Conservation (phyloP, 1,140 invertebrate genomes). For the Drosophila nasuta region DNA sequence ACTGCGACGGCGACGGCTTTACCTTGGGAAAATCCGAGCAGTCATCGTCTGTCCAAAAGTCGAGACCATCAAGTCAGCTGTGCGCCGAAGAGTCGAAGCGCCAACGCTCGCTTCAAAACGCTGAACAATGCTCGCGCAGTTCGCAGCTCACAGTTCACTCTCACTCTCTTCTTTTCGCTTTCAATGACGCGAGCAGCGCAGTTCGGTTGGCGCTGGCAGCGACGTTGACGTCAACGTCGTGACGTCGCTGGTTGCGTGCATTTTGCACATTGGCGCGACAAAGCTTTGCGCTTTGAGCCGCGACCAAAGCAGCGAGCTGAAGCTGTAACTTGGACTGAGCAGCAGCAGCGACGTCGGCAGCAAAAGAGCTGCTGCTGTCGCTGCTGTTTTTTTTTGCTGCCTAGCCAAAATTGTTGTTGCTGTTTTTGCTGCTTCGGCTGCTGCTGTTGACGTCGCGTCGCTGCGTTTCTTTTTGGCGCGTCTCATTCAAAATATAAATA, state of each 20-base stretch:
- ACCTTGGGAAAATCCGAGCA: constrained; percentile 82
- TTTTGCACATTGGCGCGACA: constrained; percentile 69
- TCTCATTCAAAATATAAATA: constrained; percentile 84
- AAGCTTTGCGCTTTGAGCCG: constrained; percentile 40
- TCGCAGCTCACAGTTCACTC: constrained; percentile 52
- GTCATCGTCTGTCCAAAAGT: constrained; percentile 63
- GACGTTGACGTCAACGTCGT: constrained; percentile 28
- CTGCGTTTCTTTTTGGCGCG: constrained; percentile 59
- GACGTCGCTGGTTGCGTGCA: constrained; percentile 59
- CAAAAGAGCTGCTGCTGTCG: constrained; percentile 16
- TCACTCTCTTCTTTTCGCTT: constrained; percentile 76
- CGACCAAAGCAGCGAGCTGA: constrained; percentile 42
- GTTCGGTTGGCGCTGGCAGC: background rate
- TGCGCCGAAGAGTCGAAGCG: constrained; percentile 2
- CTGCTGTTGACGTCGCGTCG: constrained; percentile 15
- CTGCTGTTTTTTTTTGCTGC: constrained; percentile 34
- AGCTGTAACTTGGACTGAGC: constrained; percentile 17
- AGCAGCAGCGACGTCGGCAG: background rate
- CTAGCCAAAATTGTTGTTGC: constrained; percentile 45
- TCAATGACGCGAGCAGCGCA: constrained; percentile 38
- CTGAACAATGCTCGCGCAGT: constrained; percentile 4
- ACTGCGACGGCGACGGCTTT: constrained; percentile 27
- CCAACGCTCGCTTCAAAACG: constrained; percentile 14
- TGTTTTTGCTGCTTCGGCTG: constrained; percentile 11
- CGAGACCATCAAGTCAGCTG: constrained; percentile 38